Evolutionary conservation across 2,113 vertebrate species (phyloP).

Genomic region (Paradisaea rubra): DNA sequence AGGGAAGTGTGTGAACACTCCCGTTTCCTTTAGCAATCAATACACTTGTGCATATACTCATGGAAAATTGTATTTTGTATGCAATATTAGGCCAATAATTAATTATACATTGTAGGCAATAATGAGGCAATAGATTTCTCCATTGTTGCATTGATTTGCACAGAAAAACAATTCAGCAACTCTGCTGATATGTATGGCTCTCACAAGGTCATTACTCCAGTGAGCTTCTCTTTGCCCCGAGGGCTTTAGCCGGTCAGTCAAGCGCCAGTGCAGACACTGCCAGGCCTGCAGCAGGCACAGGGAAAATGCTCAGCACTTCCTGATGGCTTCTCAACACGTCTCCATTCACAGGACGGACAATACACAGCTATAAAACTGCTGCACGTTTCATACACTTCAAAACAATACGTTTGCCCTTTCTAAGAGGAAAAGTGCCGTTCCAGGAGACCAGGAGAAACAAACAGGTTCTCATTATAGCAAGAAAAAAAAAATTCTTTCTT

Average conservation of each 20-base stretch:
- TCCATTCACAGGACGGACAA: not conserved
- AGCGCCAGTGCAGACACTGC: not conserved
- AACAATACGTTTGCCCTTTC: not conserved
- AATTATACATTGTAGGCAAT: not conserved
- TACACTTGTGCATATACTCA: not conserved
- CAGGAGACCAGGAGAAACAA: not conserved
- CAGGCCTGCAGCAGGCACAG: not conserved
- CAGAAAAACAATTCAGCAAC: not conserved
- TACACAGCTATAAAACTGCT: not conserved
- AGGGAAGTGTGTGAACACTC: not conserved
- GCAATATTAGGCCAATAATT: not conserved
- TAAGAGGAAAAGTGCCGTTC: not conserved
- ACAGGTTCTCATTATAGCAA: not conserved
- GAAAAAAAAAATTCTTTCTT: not conserved
- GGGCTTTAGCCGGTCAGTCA: not conserved
- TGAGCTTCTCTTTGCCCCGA: not conserved
- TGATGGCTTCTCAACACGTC: not conserved
- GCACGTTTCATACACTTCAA: not conserved
- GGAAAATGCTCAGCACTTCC: not conserved
- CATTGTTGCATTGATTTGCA: not conserved
- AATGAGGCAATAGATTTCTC: not conserved
- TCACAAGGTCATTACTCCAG: not conserved
- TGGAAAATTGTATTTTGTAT: not conserved
- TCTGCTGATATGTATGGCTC: accelerated
- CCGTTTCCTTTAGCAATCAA: not conserved